These are phyloP conservation scores for Agapornis roseicollis DNA, from an alignment of 2,113 vertebrate species.

Conservation along the genomic window DNA sequence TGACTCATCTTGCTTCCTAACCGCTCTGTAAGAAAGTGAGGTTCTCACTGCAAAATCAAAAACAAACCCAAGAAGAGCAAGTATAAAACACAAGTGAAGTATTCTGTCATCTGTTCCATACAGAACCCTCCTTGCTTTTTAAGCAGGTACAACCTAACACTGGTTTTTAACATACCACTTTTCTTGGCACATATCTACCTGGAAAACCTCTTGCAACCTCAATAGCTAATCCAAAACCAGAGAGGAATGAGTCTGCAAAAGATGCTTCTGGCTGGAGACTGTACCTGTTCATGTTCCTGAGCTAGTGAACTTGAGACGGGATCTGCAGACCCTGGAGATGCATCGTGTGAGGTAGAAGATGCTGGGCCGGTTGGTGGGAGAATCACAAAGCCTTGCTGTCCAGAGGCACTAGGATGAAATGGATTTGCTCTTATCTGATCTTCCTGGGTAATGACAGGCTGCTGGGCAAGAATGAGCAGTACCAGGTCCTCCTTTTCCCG, in stretches of 20 bases:
- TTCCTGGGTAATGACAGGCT: conserved; percentile 67
- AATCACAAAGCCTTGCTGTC: conserved; percentile 65
- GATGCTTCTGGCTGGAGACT: neutral
- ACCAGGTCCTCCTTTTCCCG: conserved; percentile 97
- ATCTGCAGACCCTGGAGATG: conserved; percentile 29
- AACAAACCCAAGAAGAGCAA: neutral
- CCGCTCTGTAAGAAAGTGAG: neutral
- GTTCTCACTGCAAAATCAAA: neutral
- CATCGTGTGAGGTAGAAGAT: conserved; percentile 66
- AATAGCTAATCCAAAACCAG: neutral
- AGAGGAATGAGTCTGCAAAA: neutral
- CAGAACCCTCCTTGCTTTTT: neutral
- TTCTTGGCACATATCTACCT: neutral
- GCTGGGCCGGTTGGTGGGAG: conserved; percentile 13
- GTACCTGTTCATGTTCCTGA: conserved; percentile 75
- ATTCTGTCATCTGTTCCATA: neutral
- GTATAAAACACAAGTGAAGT: neutral
- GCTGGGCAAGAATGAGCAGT: conserved; percentile 87
- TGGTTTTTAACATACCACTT: neutral
- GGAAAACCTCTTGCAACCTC: neutral
- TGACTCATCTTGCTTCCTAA: neutral
- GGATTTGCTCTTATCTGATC: conserved; percentile 55
- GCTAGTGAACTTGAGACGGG: conserved; percentile 39
- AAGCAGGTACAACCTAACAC: neutral
- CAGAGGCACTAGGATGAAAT: conserved; percentile 15